Conservation (phyloP, 2,797 vertebrate genomes). For the Danionella dracula region DNA sequence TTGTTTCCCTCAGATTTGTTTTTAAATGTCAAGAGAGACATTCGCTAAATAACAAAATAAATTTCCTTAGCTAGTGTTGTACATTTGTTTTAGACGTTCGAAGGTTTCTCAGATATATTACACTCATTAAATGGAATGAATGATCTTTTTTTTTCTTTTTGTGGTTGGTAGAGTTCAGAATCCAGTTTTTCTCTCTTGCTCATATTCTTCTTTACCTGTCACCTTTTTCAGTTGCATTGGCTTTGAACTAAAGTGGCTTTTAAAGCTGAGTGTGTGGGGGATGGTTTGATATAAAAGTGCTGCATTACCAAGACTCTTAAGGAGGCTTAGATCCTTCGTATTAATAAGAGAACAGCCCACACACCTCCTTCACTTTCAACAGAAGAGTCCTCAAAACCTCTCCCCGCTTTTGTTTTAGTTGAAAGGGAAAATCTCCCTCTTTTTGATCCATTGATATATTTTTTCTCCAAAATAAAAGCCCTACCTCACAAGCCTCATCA, state of each 20-base stretch:
- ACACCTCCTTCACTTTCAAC: not conserved
- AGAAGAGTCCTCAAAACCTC: not conserved
- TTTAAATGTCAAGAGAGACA: too few species aligned
- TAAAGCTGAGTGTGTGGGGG: not conserved
- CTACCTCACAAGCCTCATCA: too few species aligned
- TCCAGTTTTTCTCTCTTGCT: too few species aligned
- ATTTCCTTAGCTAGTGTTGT: too few species aligned
- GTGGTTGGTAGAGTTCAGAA: too few species aligned
- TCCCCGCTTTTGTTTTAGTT: not conserved
- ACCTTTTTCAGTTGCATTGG: not conserved
- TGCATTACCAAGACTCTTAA: conserved; percentile 10
- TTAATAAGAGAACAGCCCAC: conserved; percentile 12
- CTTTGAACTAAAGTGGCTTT: conserved; percentile 1
- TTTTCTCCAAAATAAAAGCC: too few species aligned
- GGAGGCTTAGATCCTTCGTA: not conserved
- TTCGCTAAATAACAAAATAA: too few species aligned
- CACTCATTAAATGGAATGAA: too few species aligned
- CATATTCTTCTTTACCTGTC: not conserved
- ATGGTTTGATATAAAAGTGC: conserved; percentile 3
- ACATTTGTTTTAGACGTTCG: too few species aligned
- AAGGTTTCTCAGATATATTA: too few species aligned
- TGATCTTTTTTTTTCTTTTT: too few species aligned
- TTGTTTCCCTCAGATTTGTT: too few species aligned
- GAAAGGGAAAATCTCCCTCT: not conserved
- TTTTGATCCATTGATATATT: not conserved